Evolutionary conservation across 1,140 invertebrate species (phyloP).

Genomic region (Zaprionus tsacasi): DNA sequence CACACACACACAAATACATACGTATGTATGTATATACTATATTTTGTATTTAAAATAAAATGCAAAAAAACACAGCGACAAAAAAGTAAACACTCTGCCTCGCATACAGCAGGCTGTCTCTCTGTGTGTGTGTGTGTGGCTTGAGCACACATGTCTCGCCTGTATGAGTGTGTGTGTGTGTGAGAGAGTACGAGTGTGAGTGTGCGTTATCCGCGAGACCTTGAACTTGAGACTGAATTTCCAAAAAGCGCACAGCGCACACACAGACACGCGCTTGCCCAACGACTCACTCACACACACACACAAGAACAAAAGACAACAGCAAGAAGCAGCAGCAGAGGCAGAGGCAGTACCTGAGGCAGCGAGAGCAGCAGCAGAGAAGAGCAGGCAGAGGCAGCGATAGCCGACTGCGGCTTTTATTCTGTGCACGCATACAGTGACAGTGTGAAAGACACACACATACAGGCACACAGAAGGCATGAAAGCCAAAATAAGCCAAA

Average conservation of each 20-base stretch:
- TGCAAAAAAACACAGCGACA: conserved; percentile 32
- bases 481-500: conserved; percentile 77
- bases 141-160: conserved; percentile 43
- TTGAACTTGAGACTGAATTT: conserved; percentile 84
- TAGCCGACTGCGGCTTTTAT: conserved; percentile 54
- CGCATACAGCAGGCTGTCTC: conserved; percentile 6
- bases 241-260: conserved; percentile 77
- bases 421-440: conserved; percentile 45
- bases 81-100: conserved; percentile 57
- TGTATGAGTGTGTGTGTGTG: conserved; percentile 30
- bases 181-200: conserved; percentile 48
- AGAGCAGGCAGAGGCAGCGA: conserved; percentile 19
- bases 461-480: conserved; percentile 55
- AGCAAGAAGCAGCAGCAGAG: conserved; percentile 48
- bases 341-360: conserved; percentile 32
- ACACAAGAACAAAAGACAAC: conserved; percentile 51
- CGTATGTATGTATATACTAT: conserved; percentile 18
- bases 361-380: conserved; percentile 33
- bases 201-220: conserved; percentile 81
- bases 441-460: conserved; percentile 27
- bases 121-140: conserved; percentile 24
- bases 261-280: conserved; percentile 15
- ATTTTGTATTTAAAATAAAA: conserved; percentile 12
- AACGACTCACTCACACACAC: conserved; percentile 35
- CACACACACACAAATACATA: conserved; percentile 2